Base-by-base conservation (phyloP, 1,140 invertebrate genomes). In the Tetramorium parvispinum region DNA sequence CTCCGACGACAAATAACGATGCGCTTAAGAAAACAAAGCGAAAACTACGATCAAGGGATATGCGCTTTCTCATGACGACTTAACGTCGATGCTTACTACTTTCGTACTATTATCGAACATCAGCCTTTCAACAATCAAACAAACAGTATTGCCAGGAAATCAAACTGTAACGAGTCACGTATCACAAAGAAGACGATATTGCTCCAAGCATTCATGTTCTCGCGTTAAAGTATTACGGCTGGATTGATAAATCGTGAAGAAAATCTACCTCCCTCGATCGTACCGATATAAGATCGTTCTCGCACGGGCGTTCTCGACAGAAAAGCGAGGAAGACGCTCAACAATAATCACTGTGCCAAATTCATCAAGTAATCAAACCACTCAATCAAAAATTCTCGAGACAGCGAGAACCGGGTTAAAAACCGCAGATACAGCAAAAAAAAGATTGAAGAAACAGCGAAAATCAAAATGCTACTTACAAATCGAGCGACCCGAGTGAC, bases 281-380 rank as follows among this genome's bases (percentile, higher is more conserved):
- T 85, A 85, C 16, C 49, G 21, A 78, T 51, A n/a, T 77, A 63
- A 63, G 43, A 76, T 83, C 43, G 68, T 83, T 55, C 79, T 83
- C 79, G 68, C 53, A 37, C 8, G 79, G 75, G 55, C 75, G 32
- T 43, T 71, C 37, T 46, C 63, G 57, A 73, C 21, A 32, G 32
- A n/a, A 59, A 81, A 77, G 87, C 86, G 63, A 78, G 40, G 40
- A 59, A 85, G 81, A 89, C 82, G 77, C 86, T 90, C 89, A 90
- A 92, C 91, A 92, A 93, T 93, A 92, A 93, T 86, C 82, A 88
- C 57, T 89, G 92, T 93, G 92, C 92, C 92, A 93, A 93, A 87
- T 86, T 65, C 63, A 46, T 66, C 63, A 21, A 43, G 66, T 83
- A 73, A 83, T 83, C 57, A 37, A 76, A 87, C 13, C 65, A 70